A percentile compares a stretch with the other conserved stretches of the same genome.
Conservation (phyloP, 2,888 invertebrate species). For the Oscheius sp. region DNA sequence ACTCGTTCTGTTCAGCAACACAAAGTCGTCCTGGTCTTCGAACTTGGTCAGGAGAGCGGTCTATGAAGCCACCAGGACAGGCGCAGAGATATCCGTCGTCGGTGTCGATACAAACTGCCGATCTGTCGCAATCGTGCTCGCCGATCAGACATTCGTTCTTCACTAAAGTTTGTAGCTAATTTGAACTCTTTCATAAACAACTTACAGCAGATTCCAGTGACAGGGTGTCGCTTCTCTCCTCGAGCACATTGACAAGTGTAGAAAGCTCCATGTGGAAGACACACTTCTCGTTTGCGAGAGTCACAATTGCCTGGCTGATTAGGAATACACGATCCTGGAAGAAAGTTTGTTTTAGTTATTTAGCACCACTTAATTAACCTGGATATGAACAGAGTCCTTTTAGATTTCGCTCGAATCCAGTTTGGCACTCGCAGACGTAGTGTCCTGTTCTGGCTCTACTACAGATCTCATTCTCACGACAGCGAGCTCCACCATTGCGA, state of each 20-base stretch:
- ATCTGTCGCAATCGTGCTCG: conserved; percentile 70
- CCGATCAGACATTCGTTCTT: conserved; percentile 69
- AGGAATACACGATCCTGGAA: conserved; percentile 69
- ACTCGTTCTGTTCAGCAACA: conserved; percentile 71
- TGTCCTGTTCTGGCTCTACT: conserved; percentile 37
- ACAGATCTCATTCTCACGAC: conserved; percentile 61
- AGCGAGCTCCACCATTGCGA: conserved; percentile 58
- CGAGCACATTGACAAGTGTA: conserved; percentile 71
- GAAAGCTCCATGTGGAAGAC: conserved; percentile 68
- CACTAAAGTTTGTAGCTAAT: conserved; percentile 52
- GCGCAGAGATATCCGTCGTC: conserved; percentile 69
- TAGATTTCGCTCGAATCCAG: conserved; percentile 63
- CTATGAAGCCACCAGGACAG: conserved; percentile 68
- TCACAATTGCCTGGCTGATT: conserved; percentile 66
- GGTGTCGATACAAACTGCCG: conserved; percentile 72
- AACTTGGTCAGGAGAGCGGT: conserved; percentile 65
- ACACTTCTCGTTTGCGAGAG: conserved; percentile 68
- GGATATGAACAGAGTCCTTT: conserved; percentile 64
- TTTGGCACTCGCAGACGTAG: conserved; percentile 60
- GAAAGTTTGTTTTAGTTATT: neutral
- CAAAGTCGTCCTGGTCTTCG: conserved; percentile 69
- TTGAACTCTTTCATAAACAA: neutral
- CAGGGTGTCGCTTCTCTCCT: conserved; percentile 69
- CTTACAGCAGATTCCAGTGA: conserved; percentile 72
- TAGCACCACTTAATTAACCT: conserved; percentile 35